A percentile compares a stretch with the other conserved stretches of the same genome.
Evolutionary conservation across 2,888 invertebrate species (phyloP).

Genomic region (Leucozona laternaria): DNA sequence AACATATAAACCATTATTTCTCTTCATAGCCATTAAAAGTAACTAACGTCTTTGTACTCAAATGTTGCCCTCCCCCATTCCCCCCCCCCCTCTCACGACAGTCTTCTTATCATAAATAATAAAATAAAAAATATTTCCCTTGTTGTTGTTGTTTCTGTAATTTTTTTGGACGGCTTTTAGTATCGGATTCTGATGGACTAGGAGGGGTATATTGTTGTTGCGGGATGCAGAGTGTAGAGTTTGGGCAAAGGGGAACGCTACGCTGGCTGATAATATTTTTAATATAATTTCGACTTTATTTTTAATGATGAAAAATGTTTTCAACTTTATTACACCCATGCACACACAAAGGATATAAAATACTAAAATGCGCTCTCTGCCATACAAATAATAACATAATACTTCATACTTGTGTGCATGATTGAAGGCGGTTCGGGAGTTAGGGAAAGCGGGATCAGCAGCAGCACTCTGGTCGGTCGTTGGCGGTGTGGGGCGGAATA

Average conservation of each 20-base stretch:
- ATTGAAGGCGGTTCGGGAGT: conserved; percentile 56
- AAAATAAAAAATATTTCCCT: conserved; percentile 57
- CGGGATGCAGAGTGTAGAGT: not conserved
- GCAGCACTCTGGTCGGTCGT: not conserved
- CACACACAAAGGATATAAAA: conserved; percentile 74
- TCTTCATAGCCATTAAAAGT: conserved; percentile 74
- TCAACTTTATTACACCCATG: conserved; percentile 75
- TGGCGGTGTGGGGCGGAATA: not conserved
- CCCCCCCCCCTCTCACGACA: conserved; percentile 51
- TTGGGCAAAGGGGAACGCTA: conserved; percentile 30
- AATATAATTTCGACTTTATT: conserved; percentile 76
- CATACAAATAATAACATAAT: conserved; percentile 71
- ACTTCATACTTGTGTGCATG: conserved; percentile 64
- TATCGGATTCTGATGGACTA: conserved; percentile 13
- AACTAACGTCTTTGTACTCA: conserved; percentile 74
- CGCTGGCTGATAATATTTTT: conserved; percentile 76
- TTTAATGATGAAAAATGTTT: conserved; percentile 76
- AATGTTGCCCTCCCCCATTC: conserved; percentile 51
- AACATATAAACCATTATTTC: conserved; percentile 75
- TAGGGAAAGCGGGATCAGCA: conserved; percentile 21
- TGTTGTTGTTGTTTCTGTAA: conserved; percentile 27
- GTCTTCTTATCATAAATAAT: conserved; percentile 68
- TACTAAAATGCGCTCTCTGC: conserved; percentile 73
- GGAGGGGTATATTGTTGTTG: conserved; percentile 54
- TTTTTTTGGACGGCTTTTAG: conserved; percentile 33